Evolutionary conservation across 2,797 vertebrate genomes (phyloP).

Genomic region (Steatocranus sp.): DNA sequence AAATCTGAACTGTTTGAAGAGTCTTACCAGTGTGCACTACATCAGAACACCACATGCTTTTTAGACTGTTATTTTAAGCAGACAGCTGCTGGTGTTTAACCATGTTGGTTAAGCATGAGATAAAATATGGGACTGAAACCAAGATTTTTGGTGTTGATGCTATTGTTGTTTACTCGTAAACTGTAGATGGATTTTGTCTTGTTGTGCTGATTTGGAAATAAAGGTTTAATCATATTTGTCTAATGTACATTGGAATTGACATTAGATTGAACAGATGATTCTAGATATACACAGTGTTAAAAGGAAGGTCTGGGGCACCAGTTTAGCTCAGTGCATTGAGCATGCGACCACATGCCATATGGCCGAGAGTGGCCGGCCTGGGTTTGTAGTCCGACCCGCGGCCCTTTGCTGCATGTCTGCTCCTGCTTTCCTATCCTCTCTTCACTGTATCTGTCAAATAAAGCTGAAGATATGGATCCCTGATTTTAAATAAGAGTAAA

Average conservation of each 20-base stretch:
- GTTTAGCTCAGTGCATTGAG: not conserved
- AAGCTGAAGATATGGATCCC: not conserved
- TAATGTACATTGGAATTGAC: not conserved
- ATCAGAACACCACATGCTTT: not conserved
- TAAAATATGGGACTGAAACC: not conserved
- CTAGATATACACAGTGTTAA: not conserved
- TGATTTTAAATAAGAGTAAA: not conserved
- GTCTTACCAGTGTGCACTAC: not conserved
- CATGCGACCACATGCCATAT: not conserved
- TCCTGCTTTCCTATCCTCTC: not conserved
- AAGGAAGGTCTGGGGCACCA: not conserved
- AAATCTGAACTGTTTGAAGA: not conserved
- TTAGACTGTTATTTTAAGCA: not conserved
- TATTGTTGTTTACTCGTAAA: not conserved
- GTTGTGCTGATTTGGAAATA: not conserved
- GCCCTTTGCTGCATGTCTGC: not conserved
- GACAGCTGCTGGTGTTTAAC: not conserved
- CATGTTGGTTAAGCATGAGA: not conserved
- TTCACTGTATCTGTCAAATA: not conserved
- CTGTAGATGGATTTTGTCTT: not conserved
- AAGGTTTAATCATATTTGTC: not conserved
- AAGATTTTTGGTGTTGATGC: not conserved
- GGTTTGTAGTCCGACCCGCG: not conserved
- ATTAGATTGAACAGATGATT: not conserved
- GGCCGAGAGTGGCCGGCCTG: not conserved